Conservation (phyloP, 2,888 invertebrate genomes). For the Corythucha ciliata region DNA sequence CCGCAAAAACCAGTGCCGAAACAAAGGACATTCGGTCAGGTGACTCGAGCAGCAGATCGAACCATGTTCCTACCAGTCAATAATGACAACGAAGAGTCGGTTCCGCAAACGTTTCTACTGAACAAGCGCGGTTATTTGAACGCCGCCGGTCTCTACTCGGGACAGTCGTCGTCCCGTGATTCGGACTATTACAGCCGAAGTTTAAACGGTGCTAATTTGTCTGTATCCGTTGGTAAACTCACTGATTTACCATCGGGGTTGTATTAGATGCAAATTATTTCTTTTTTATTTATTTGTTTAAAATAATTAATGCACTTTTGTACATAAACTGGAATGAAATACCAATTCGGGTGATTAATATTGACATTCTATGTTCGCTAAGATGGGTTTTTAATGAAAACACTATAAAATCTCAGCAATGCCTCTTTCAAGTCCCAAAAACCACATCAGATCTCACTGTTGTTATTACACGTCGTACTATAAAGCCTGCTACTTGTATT, state of each 20-base stretch:
- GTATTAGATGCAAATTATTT: conserved; percentile 32
- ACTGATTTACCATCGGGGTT: conserved; percentile 38
- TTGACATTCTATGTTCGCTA: no score
- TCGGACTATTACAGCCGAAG: conserved; percentile 37
- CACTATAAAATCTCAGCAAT: no score
- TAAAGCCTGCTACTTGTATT: no score
- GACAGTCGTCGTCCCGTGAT: conserved; percentile 51
- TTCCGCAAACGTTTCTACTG: conserved; percentile 46
- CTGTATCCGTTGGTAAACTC: conserved; percentile 35
- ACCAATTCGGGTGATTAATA: no score
- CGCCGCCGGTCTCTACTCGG: conserved; percentile 57
- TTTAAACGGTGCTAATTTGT: conserved; percentile 33
- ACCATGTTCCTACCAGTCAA: conserved; percentile 33
- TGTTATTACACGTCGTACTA: no score
- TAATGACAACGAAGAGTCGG: conserved; percentile 24
- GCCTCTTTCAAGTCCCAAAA: no score
- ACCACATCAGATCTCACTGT: no score
- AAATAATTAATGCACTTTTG: no score
- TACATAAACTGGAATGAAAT: no score
- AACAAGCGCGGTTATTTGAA: conserved; percentile 51
- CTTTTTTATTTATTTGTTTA: not conserved
- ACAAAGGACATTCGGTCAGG: conserved; percentile 17
- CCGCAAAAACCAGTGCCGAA: conserved; percentile 15
- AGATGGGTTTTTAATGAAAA: no score
- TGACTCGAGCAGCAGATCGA: conserved; percentile 28